A percentile compares a stretch with the other conserved stretches of the same genome.
Conservation (phyloP, 1,140 invertebrate genomes). For the Harlomillsia oculata region DNA sequence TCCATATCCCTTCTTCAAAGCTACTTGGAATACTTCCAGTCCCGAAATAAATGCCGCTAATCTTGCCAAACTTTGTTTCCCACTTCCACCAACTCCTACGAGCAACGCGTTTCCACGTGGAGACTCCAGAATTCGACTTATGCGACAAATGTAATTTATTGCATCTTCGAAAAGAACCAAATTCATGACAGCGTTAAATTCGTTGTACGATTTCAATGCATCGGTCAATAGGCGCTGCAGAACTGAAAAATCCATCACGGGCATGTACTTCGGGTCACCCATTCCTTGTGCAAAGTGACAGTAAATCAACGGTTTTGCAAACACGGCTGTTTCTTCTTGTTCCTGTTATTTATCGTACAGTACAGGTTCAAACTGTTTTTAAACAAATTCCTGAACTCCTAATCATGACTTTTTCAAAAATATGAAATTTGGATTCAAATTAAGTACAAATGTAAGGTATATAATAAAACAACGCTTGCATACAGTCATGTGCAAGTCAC, state of each 20-base stretch:
- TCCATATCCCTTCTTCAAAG: slow-evolving; percentile 86
- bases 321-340: slow-evolving; percentile 68
- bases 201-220: slow-evolving; percentile 86
- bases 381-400: too few species aligned
- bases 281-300: slow-evolving; percentile 91
- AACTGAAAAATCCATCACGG: slow-evolving; percentile 62
- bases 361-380: too few species aligned
- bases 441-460: too few species aligned
- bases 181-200: slow-evolving; percentile 92
- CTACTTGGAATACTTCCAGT: slow-evolving; percentile 87
- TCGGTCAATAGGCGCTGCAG: slow-evolving; percentile 76
- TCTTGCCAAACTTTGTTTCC: slow-evolving; percentile 80
- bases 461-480: too few species aligned
- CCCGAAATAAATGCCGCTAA: slow-evolving; percentile 89
- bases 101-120: slow-evolving; percentile 80
- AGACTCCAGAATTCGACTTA: slow-evolving; percentile 89
- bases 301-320: slow-evolving; percentile 79
- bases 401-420: too few species aligned
- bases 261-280: slow-evolving; percentile 90
- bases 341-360: too few species aligned
- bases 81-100: slow-evolving; percentile 90
- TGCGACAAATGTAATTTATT: slow-evolving; percentile 48
- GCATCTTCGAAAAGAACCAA: slow-evolving; percentile 94
- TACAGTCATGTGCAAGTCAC: too few species aligned
- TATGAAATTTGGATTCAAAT: too few species aligned